Conservation (phyloP, 2,113 vertebrate species). For the Cyanoliseus patagonus region DNA sequence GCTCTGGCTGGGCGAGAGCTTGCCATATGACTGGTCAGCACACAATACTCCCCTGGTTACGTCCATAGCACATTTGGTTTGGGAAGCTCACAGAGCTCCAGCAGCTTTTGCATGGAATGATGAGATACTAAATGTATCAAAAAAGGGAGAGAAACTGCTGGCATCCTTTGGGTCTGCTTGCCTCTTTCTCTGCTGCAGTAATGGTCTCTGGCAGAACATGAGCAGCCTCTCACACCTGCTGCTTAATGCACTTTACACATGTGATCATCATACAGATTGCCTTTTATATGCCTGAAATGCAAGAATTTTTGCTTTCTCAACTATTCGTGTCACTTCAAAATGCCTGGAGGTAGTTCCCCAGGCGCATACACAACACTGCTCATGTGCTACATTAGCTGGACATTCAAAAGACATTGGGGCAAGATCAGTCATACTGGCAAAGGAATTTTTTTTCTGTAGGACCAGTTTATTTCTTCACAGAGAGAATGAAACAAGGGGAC, state of each 20-base stretch:
- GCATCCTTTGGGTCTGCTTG: neutral
- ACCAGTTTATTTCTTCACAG: neutral
- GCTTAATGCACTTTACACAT: neutral
- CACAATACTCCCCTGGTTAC: accelerated
- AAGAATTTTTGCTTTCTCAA: neutral
- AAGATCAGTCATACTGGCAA: neutral
- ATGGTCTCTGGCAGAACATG: neutral
- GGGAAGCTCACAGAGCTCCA: neutral
- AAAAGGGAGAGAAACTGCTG: neutral
- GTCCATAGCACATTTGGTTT: neutral
- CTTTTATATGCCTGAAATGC: neutral
- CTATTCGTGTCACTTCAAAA: neutral
- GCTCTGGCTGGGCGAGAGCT: neutral
- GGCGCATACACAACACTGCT: neutral
- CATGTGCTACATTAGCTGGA: neutral
- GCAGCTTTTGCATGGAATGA: neutral
- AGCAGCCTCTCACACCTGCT: neutral
- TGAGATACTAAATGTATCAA: neutral
- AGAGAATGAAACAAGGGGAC: neutral
- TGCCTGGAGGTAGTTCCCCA: neutral
- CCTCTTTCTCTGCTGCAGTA: neutral
- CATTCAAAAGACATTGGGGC: neutral
- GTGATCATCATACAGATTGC: neutral
- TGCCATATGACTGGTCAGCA: neutral
- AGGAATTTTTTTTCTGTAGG: neutral